A percentile compares a stretch with the other conserved stretches of the same genome.
phyloP scores from a whole-genome alignment of 2,113 vertebrate genomes.

The Lepisosteus osseus region DNA sequence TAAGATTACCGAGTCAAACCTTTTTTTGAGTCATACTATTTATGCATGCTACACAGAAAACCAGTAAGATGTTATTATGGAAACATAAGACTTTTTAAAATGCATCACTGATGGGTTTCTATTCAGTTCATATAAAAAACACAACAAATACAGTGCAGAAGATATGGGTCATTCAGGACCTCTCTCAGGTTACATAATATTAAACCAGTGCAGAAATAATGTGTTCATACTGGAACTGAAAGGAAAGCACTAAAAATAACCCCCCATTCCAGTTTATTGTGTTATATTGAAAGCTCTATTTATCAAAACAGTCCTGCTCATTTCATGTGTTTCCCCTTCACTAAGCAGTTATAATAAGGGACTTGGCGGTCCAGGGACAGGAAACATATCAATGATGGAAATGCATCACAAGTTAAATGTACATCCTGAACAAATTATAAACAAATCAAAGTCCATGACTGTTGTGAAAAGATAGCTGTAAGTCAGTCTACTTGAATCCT shows the following conservation, averaged over 20 bases:
- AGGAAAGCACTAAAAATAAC: constrained; percentile 30
- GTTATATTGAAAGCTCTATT: constrained; percentile 12
- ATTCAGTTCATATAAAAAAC: too few relatives aligned
- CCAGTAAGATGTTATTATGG: too few relatives aligned
- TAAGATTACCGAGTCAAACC: too few relatives aligned
- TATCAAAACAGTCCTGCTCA: constrained; percentile 25
- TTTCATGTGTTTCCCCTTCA: constrained; percentile 38
- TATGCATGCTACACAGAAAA: too few relatives aligned
- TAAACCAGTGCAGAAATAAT: constrained; percentile 11
- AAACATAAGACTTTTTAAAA: too few relatives aligned
- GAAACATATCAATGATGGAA: constrained; percentile 41
- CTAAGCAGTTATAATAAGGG: constrained; percentile 5
- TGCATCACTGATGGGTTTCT: too few relatives aligned
- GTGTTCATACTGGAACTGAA: constrained; percentile 11
- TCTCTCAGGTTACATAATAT: not conserved
- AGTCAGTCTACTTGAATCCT: not conserved
- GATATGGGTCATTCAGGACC: too few relatives aligned
- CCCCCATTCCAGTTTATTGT: constrained; percentile 6
- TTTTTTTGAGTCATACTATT: too few relatives aligned
- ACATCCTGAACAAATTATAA: not conserved
- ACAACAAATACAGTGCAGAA: too few relatives aligned
- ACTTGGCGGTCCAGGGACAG: constrained; percentile 33
- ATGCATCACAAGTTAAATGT: not conserved
- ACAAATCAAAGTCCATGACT: not conserved
- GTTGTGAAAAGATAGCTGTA: constrained; percentile 9